Conservation (phyloP, 2,113 vertebrate species). For the Paradisaea rubra region DNA sequence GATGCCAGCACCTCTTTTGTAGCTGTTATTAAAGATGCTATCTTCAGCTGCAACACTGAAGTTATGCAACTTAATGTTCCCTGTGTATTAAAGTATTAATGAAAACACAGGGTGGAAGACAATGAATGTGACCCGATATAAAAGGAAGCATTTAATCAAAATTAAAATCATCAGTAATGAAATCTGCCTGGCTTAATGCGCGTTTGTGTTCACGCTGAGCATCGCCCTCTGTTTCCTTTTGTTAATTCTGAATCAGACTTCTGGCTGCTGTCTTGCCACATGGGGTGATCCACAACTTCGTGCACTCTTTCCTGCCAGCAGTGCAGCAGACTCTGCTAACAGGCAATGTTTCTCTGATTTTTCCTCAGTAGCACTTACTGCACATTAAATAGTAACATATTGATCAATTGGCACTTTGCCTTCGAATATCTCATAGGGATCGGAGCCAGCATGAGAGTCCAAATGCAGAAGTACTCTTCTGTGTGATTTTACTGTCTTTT, state of each 20-base stretch:
- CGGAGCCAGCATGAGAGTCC: neutral
- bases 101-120: neutral
- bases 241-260: conserved; percentile 4
- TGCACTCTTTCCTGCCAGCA: neutral
- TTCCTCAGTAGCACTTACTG: conserved; percentile 10
- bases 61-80: neutral
- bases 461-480: neutral
- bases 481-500: neutral
- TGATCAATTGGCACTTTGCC: neutral
- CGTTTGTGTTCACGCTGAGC: neutral
- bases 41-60: neutral
- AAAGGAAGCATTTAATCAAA: conserved; percentile 47
- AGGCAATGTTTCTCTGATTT: neutral
- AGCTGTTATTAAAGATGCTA: conserved; percentile 54
- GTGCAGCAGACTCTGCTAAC: neutral
- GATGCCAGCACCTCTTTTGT: neutral
- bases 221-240: neutral
- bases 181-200: neutral
- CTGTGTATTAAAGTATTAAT: conserved; percentile 17
- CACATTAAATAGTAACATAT: conserved; percentile 22
- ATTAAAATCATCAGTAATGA: conserved; percentile 51
- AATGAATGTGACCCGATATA: neutral
- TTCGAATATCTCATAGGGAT: neutral
- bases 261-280: conserved; percentile 7
- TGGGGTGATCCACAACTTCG: neutral